A percentile compares a stretch with the other conserved stretches of the same genome.
Conservation (phyloP, 2,888 invertebrate species). For the Heliconius aoede region DNA sequence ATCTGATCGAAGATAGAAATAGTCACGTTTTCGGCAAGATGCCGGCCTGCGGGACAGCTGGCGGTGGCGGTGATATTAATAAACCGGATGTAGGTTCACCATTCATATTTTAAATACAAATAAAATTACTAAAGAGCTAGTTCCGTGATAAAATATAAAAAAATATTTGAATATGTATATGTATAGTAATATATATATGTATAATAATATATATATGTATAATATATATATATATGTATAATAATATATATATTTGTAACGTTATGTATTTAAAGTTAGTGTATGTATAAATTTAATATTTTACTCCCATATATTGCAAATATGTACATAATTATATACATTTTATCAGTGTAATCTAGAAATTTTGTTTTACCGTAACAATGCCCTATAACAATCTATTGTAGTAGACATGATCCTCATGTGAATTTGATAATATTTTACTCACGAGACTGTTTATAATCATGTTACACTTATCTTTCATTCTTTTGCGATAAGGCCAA, state of each 20-base stretch:
- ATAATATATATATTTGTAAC: not conserved
- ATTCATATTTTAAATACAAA: not conserved
- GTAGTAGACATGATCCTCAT: not conserved
- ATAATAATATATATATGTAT: too few species aligned
- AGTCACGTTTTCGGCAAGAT: conserved; percentile 37
- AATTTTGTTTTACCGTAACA: not conserved
- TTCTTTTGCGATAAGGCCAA: conserved; percentile 12
- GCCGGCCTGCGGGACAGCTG: conserved; percentile 40
- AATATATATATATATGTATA: too few species aligned
- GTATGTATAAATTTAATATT: not conserved
- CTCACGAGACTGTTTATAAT: conserved; percentile 17
- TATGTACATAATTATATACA: too few species aligned
- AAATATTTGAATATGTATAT: too few species aligned
- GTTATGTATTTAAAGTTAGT: not conserved
- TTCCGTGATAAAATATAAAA: not conserved
- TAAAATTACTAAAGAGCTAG: not conserved
- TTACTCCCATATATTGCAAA: not conserved
- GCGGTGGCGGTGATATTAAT: conserved; percentile 37
- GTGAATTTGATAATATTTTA: conserved; percentile 1
- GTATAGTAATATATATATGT: too few species aligned
- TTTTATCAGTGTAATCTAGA: not conserved
- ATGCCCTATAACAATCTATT: not conserved
- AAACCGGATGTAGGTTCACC: conserved; percentile 28
- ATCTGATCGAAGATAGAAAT: conserved; percentile 36
- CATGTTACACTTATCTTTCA: conserved; percentile 8